phyloP scores from a whole-genome alignment of 2,113 vertebrate genomes.

The Toxostoma redivivum region DNA sequence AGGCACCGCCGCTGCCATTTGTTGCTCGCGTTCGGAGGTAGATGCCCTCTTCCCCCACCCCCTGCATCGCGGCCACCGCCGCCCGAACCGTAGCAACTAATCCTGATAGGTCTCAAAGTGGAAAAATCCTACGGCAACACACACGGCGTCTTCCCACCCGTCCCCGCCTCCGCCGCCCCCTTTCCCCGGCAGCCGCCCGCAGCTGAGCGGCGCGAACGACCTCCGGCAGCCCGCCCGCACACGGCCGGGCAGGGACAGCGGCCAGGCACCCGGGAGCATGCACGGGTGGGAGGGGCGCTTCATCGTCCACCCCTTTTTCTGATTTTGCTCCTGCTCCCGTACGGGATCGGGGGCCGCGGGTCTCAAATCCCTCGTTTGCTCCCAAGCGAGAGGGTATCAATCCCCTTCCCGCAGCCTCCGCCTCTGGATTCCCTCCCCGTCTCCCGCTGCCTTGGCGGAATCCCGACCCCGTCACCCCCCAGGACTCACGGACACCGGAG shows the following conservation, averaged over 20 bases:
- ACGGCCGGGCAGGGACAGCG: background rate
- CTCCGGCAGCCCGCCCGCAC: background rate
- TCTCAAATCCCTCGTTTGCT: background rate
- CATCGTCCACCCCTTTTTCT: background rate
- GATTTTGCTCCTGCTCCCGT: background rate
- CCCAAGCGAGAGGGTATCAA: background rate
- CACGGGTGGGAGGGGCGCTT: background rate
- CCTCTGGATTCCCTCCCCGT: background rate
- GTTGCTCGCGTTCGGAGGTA: background rate
- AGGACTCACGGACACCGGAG: background rate
- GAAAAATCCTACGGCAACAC: constrained; percentile 6
- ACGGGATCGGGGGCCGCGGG: background rate
- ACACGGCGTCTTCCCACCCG: background rate
- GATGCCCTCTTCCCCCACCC: background rate
- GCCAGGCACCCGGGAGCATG: background rate
- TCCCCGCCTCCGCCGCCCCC: background rate
- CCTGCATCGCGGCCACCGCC: background rate
- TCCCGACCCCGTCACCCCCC: background rate
- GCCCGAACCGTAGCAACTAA: background rate
- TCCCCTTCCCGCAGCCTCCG: background rate
- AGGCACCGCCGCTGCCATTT: background rate
- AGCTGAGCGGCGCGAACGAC: background rate
- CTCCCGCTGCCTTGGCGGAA: background rate
- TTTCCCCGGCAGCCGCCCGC: background rate
- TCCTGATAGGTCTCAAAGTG: background rate